Conservation (phyloP, 2,797 vertebrate genomes). For the Leptatherina wallacei region DNA sequence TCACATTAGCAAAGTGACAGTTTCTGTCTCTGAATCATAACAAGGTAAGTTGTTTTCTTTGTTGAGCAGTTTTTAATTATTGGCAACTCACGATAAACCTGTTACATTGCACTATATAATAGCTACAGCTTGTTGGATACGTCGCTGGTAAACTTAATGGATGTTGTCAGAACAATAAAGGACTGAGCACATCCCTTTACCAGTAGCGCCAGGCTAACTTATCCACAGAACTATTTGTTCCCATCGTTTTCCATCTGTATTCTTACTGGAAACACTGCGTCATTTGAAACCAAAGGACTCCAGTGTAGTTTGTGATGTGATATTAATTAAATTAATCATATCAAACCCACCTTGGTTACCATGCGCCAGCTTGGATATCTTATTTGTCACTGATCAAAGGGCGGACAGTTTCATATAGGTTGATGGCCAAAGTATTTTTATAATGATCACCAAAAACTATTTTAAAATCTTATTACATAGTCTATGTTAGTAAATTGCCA, state of each 20-base stretch:
- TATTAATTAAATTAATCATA: background rate
- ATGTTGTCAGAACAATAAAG: slow-evolving; percentile 39
- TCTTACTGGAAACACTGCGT: background rate
- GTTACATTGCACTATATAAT: background rate
- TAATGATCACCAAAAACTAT: background rate
- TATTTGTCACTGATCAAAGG: background rate
- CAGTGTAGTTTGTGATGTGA: background rate
- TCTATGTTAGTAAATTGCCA: background rate
- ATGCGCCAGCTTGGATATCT: background rate
- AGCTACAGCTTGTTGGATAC: background rate
- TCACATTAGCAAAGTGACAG: slow-evolving; percentile 37
- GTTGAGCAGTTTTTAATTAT: rapidly evolving
- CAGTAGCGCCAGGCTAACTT: slow-evolving; percentile 35
- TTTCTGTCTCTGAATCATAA: slow-evolving; percentile 39
- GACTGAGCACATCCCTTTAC: slow-evolving; percentile 43
- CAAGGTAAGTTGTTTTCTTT: slow-evolving; percentile 59
- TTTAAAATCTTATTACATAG: background rate
- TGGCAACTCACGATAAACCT: rapidly evolving
- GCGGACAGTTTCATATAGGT: background rate
- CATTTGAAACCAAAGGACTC: background rate
- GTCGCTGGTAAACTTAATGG: slow-evolving; percentile 2
- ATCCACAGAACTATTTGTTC: background rate
- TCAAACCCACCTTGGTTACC: too few relatives aligned
- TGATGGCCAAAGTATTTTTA: background rate
- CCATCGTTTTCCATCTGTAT: background rate